Conservation (phyloP, 2,888 invertebrate species). For the Magallana nippona region DNA sequence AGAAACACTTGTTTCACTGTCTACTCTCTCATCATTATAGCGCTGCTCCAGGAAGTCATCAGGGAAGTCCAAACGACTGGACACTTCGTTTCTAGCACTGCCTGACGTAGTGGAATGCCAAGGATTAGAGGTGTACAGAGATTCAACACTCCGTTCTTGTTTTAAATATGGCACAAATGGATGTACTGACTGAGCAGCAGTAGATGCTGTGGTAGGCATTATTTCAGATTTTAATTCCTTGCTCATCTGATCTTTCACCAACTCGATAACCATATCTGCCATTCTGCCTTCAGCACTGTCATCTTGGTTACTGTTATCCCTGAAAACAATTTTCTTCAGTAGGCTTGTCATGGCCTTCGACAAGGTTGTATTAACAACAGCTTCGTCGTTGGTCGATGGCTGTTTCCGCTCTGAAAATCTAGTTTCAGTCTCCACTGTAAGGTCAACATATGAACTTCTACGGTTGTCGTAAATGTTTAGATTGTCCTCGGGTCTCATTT, state of each 20-base stretch:
- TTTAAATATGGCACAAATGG: conserved; percentile 24
- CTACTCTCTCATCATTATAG: background rate
- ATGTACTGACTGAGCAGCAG: background rate
- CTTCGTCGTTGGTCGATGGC: background rate
- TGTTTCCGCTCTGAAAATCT: background rate
- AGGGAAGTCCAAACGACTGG: background rate
- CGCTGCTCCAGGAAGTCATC: background rate
- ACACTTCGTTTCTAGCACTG: background rate
- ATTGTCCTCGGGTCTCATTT: background rate
- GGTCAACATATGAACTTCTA: background rate
- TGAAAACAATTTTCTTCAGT: conserved; percentile 46
- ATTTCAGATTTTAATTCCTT: conserved; percentile 23
- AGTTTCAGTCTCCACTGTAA: background rate
- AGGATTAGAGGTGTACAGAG: background rate
- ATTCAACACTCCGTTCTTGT: background rate
- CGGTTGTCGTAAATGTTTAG: background rate
- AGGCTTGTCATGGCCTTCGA: conserved; percentile 52
- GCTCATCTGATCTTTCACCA: conserved; percentile 45
- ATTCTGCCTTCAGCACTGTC: conserved; percentile 46
- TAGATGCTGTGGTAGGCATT: background rate
- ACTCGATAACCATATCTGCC: conserved; percentile 50
- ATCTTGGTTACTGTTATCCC: conserved; percentile 39
- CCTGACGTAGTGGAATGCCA: background rate
- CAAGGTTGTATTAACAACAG: conserved; percentile 39
- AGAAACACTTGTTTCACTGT: background rate